Evolutionary conservation across 1,140 invertebrate genomes (phyloP).

Genomic region (Hormaphis cornu): DNA sequence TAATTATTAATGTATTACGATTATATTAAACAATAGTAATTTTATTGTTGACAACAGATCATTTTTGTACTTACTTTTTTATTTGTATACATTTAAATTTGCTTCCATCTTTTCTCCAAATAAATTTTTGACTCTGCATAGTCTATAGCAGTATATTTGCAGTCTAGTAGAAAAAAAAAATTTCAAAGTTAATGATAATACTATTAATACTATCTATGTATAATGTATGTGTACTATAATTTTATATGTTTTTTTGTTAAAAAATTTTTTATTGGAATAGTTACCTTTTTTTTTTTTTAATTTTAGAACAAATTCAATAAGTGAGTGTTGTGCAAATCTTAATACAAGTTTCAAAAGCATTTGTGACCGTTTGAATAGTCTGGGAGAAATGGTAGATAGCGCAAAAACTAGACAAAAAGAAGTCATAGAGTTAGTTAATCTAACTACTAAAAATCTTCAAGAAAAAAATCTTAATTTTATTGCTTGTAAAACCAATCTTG

Average conservation of each 20-base stretch:
- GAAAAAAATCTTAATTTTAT: background rate
- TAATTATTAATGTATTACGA: no score
- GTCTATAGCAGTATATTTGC: background rate
- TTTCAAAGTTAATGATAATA: background rate
- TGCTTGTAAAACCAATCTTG: background rate
- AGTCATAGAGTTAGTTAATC: background rate
- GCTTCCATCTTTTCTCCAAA: background rate
- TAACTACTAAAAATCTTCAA: slow-evolving; percentile 10
- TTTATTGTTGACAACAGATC: no score
- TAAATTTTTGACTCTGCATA: background rate
- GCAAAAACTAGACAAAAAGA: slow-evolving; percentile 6
- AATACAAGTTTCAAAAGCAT: background rate
- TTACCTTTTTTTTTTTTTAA: background rate
- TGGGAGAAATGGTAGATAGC: background rate
- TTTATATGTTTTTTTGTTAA: background rate
- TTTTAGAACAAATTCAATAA: background rate
- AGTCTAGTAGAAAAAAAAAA: no score
- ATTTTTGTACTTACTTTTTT: no score
- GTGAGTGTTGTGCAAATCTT: background rate
- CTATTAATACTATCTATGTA: background rate
- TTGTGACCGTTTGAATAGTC: slow-evolving; percentile 13
- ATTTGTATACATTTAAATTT: no score
- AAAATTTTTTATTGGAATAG: background rate
- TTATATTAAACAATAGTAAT: no score
- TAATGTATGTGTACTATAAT: background rate